A percentile compares a stretch with the other conserved stretches of the same genome.
Conservation (phyloP, 23 tunicate genomes). For the Styela clava region DNA sequence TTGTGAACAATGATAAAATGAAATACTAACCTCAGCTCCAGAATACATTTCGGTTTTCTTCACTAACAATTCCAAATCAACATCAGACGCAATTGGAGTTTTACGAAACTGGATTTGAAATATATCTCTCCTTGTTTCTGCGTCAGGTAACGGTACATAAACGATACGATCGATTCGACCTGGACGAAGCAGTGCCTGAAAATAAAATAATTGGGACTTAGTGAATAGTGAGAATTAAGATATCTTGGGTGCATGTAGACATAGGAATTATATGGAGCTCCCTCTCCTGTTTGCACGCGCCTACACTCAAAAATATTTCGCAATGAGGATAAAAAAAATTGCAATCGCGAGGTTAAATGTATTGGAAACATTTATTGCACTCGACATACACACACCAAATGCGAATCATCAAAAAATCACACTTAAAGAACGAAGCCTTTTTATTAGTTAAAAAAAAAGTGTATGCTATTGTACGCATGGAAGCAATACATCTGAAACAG, state of each 20-base stretch:
- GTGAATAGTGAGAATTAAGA: background rate
- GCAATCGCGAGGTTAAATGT: too few species aligned
- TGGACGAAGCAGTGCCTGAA: slow-evolving; percentile 81
- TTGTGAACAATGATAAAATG: too few species aligned
- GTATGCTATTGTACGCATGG: too few species aligned
- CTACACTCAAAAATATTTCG: too few species aligned
- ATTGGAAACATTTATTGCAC: too few species aligned
- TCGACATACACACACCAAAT: too few species aligned
- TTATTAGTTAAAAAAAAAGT: too few species aligned
- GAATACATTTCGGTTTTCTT: slow-evolving; percentile 59
- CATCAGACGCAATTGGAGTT: slow-evolving; percentile 57
- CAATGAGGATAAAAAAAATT: too few species aligned
- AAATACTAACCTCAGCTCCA: slow-evolving; percentile 96
- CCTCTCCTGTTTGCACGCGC: too few species aligned
- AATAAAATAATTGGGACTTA: background rate
- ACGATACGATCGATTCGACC: slow-evolving; percentile 93
- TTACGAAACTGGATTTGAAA: slow-evolving; percentile 68
- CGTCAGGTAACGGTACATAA: slow-evolving; percentile 84
- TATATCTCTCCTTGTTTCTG: slow-evolving; percentile 64
- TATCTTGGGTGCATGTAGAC: background rate
- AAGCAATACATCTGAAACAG: too few species aligned
- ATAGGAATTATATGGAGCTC: background rate
- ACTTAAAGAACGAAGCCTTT: too few species aligned
- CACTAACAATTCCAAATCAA: slow-evolving; percentile 47
- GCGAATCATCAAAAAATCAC: too few species aligned